phyloP scores from a whole-genome alignment of 2,888 invertebrate genomes.

The Frankliniella fusca region DNA sequence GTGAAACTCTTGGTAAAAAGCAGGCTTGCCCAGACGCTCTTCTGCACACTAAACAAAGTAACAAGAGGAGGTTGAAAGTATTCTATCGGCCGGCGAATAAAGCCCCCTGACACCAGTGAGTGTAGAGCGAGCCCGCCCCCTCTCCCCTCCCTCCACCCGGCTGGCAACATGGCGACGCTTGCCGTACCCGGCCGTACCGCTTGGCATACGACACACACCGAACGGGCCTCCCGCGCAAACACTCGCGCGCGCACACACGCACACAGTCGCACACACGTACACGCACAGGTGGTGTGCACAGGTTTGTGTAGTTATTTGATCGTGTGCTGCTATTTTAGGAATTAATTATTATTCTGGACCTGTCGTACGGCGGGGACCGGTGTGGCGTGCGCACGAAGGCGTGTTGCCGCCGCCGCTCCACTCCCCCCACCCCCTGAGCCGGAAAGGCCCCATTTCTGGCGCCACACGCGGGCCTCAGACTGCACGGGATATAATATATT shows the following conservation, averaged over 20 bases:
- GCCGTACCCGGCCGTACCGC: neutral
- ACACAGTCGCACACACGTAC: neutral
- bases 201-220: too few species aligned
- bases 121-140: too few species aligned
- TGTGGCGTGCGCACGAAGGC: neutral
- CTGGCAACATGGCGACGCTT: neutral
- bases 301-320: neutral
- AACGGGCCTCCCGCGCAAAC: too few species aligned
- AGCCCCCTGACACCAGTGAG: too few species aligned
- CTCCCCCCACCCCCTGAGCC: neutral
- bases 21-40: too few species aligned
- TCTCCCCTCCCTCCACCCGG: neutral
- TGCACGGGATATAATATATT: neutral
- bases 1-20: too few species aligned
- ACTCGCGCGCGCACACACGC: neutral
- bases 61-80: too few species aligned
- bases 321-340: constrained; percentile 12
- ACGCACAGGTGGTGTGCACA: neutral
- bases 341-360: constrained; percentile 11
- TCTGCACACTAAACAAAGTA: too few species aligned
- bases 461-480: neutral
- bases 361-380: too few species aligned
- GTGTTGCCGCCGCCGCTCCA: neutral
- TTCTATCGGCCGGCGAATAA: too few species aligned
- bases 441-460: constrained; percentile 21